A percentile compares a stretch with the other conserved stretches of the same genome.
These are phyloP conservation scores for Symphodus melops DNA, from an alignment of 2,113 vertebrate genomes.

Conservation along the genomic window DNA sequence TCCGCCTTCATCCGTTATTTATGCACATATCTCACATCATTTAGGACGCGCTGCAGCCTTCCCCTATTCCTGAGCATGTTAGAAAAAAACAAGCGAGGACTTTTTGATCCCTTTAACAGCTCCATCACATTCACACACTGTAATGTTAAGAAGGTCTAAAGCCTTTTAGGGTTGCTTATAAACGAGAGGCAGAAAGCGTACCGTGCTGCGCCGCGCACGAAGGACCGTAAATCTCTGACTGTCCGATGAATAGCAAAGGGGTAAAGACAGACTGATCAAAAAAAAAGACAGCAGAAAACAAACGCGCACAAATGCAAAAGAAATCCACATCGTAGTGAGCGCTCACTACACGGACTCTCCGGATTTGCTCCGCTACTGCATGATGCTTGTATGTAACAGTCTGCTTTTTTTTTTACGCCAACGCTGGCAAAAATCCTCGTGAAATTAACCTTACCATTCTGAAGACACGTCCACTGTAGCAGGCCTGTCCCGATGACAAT, in stretches of 20 bases:
- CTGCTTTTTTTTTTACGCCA: constrained; percentile 44
- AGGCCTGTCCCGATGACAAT: constrained; percentile 67
- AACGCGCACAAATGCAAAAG: background rate
- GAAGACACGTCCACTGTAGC: constrained; percentile 72
- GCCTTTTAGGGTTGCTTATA: constrained; percentile 6
- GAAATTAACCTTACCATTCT: constrained; percentile 80
- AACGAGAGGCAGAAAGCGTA: constrained; percentile 44
- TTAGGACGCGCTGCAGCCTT: constrained; percentile 45
- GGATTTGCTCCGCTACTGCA: constrained; percentile 48
- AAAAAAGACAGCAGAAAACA: background rate
- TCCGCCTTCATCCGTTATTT: constrained; percentile 41
- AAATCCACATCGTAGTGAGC: background rate
- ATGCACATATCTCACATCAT: constrained; percentile 22
- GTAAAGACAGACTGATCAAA: background rate
- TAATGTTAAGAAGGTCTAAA: constrained; percentile 20
- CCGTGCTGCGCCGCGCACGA: constrained; percentile 23
- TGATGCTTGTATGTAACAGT: constrained; percentile 48
- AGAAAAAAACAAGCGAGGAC: constrained; percentile 29
- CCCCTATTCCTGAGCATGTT: constrained; percentile 18
- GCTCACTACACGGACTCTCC: constrained; percentile 24
- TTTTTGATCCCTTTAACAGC: constrained; percentile 27
- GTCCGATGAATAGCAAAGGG: constrained; percentile 7
- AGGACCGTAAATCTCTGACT: constrained; percentile 21
- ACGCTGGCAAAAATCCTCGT: constrained; percentile 37
- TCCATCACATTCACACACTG: constrained; percentile 21